Base-by-base conservation (phyloP, 1,140 invertebrate genomes). In the Alviniconcha marisindica region DNA sequence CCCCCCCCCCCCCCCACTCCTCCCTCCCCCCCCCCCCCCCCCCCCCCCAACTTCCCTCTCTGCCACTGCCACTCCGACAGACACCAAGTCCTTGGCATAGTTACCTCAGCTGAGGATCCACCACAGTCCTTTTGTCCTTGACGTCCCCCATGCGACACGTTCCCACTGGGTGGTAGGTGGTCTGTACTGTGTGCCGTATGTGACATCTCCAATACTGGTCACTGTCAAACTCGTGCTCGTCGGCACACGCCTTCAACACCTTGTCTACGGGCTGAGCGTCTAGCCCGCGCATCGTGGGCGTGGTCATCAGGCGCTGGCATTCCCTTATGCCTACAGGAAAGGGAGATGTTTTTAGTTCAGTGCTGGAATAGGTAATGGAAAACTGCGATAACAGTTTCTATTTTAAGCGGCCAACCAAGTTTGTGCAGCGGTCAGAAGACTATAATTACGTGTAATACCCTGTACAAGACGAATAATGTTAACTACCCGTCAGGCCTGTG, bases 81-180 rank as follows among this genome's bases (percentile, higher is more conserved):
- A 86, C 76, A 42, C 73, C 31, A 18, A 7, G 28, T 42, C 38
- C 38, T 38, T 24, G 36, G 21, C 44, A 21, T 40, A 42, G 15
- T 24, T 76, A 91, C 93, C 92, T 92, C 3, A 94, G 93, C 87
- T 96, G 94, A 18, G 96, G 95, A 92, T 98, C 97, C 0, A 98
- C 97, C 0, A 98, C 98, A 0, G 97, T 97, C 4, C 95, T 95
- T 21, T 95, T 94, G 90, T 98, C 97, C 95, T 95, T 96, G 73
- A 95, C 95, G 0, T 96, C 96, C 0, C 97, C 98, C 98, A 99
- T 99, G 91, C 97, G 98, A 78, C 96, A 96, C 0, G 97, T 98
- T 0, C 97, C 97, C 0, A 97, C 96, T 0, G 97, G 96, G 94
- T 98, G 97, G 90, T 97, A 98, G 71, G 96, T 95, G 0, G 97